A percentile compares a stretch with the other conserved stretches of the same genome.
Conservation (phyloP, 2,113 vertebrate genomes). For the Clarias batrachus region DNA sequence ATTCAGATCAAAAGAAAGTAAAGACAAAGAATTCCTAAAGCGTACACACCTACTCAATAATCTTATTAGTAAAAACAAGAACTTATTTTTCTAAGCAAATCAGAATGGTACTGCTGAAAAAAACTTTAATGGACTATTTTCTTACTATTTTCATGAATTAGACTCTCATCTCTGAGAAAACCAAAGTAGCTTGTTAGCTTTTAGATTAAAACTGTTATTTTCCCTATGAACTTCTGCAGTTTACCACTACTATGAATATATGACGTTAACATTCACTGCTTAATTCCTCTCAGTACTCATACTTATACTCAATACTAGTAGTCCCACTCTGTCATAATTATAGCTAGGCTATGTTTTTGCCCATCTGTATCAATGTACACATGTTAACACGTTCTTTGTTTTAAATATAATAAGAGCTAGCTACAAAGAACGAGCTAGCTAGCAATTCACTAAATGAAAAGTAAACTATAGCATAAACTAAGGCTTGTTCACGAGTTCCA, state of each 20-base stretch:
- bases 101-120: neutral
- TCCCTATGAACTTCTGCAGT: neutral
- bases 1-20: neutral
- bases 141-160: neutral
- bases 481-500: neutral
- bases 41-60: neutral
- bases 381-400: too few relatives aligned
- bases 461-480: neutral
- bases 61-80: too few relatives aligned
- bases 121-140: neutral
- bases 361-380: too few relatives aligned
- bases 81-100: too few relatives aligned
- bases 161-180: neutral
- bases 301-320: neutral
- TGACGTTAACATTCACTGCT: neutral
- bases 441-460: neutral
- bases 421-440: neutral
- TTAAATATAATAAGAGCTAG: neutral
- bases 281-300: neutral
- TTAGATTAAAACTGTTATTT: neutral
- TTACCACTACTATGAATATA: neutral
- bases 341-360: too few relatives aligned
- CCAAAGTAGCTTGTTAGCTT: neutral
- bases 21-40: neutral
- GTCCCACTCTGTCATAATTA: too few relatives aligned